These are phyloP conservation scores for Stenoptilia bipunctidactyla DNA, from an alignment of 2,888 invertebrate genomes.

Conservation along the genomic window DNA sequence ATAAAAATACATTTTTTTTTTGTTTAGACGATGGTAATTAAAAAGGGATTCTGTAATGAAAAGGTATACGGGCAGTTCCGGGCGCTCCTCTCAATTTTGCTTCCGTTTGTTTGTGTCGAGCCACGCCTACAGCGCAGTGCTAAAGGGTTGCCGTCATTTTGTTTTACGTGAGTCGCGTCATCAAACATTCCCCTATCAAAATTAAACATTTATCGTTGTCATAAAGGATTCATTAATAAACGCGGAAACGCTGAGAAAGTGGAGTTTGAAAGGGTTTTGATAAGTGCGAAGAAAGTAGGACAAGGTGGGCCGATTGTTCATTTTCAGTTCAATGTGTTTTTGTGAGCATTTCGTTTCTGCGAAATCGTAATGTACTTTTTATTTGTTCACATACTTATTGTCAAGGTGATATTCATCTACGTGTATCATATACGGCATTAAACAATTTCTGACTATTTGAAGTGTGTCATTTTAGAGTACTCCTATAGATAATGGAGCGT, in stretches of 20 bases:
- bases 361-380: too few species aligned
- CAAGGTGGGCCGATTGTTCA: too few species aligned
- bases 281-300: too few species aligned
- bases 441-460: too few species aligned
- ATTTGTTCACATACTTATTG: too few species aligned
- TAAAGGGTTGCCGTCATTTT: conserved; percentile 45
- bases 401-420: too few species aligned
- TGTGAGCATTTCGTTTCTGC: too few species aligned
- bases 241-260: background rate
- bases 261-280: background rate
- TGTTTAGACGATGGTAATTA: conserved; percentile 67
- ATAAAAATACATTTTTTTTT: conserved; percentile 67
- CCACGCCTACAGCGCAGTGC: conserved; percentile 52
- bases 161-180: conserved; percentile 34
- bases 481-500: too few species aligned
- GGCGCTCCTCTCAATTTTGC: conserved; percentile 66
- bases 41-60: conserved; percentile 70
- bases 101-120: conserved; percentile 64
- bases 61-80: conserved; percentile 67
- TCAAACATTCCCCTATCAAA: conserved; percentile 22
- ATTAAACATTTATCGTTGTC: background rate
- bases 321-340: too few species aligned
- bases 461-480: too few species aligned
- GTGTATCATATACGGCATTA: too few species aligned
- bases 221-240: background rate